These are phyloP conservation scores for Ceratotherium simum DNA, from an alignment of 2,113 vertebrate species.

Conservation along the genomic window DNA sequence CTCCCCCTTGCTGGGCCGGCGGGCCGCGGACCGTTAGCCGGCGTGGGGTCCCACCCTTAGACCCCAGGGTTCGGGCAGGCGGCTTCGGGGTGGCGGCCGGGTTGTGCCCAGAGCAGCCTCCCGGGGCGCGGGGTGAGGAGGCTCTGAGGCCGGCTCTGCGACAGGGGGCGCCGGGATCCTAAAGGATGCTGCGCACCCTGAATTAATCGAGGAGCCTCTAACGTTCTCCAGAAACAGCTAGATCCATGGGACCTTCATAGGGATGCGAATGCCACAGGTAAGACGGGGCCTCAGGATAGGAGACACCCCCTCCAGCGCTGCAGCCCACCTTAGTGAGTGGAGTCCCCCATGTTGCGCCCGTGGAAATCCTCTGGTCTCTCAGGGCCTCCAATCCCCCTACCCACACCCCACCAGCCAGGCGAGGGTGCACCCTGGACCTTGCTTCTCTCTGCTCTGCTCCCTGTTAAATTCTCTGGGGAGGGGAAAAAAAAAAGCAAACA, in stretches of 20 bases:
- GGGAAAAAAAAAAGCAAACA: neutral
- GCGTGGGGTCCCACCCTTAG: neutral
- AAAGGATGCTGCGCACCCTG: neutral
- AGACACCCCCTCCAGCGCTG: neutral
- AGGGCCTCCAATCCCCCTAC: neutral
- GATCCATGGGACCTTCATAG: neutral
- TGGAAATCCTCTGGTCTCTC: neutral
- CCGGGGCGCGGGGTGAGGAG: fast-evolving
- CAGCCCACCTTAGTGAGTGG: neutral
- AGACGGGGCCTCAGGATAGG: neutral
- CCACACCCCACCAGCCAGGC: fast-evolving
- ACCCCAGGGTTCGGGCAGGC: neutral
- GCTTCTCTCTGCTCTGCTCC: neutral
- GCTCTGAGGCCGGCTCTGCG: no score
- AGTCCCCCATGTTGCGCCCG: neutral
- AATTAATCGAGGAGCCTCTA: neutral
- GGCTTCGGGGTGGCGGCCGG: neutral
- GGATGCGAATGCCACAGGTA: neutral
- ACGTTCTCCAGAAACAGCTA: neutral
- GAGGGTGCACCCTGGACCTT: neutral
- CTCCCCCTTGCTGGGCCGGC: neutral
- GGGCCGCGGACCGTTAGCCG: neutral
- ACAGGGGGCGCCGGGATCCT: neutral
- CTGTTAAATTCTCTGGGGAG: neutral
- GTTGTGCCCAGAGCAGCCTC: neutral